These are phyloP conservation scores for Pycnomerus fuliginosus DNA, from an alignment of 2,888 invertebrate genomes.

Conservation along the genomic window DNA sequence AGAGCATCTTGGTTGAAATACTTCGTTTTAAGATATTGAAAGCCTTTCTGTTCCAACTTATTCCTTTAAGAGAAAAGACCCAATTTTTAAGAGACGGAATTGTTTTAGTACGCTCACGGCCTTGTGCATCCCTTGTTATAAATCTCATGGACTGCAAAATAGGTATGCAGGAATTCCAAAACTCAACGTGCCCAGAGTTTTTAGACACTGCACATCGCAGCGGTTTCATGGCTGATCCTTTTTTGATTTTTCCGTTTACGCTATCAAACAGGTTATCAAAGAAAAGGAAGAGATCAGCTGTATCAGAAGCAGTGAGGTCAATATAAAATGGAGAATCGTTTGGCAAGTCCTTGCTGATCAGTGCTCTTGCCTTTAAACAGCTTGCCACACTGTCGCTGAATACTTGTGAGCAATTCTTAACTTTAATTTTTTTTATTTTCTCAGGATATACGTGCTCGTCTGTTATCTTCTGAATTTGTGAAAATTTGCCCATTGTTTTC, in stretches of 20 bases:
- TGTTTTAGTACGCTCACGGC: too few species aligned
- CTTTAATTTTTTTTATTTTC: conserved; percentile 20
- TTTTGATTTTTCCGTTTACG: conserved; percentile 12
- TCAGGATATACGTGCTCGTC: conserved; percentile 21
- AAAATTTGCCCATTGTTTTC: conserved; percentile 12
- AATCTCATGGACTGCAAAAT: conserved; percentile 17
- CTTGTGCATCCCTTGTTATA: neutral
- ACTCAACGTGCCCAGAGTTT: conserved; percentile 12
- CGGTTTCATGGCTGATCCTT: neutral
- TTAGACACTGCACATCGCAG: conserved; percentile 7
- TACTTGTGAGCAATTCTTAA: conserved; percentile 22
- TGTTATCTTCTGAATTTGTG: conserved; percentile 15
- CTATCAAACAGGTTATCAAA: conserved; percentile 20
- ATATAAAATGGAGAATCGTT: conserved; percentile 11
- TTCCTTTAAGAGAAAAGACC: conserved; percentile 4
- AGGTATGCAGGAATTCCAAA: conserved; percentile 12
- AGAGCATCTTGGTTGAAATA: too few species aligned
- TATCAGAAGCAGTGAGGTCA: conserved; percentile 10
- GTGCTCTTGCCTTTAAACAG: conserved; percentile 8
- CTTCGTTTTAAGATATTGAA: too few species aligned
- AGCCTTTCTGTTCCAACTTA: conserved; percentile 6
- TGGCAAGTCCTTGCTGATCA: conserved; percentile 9
- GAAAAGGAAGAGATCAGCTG: conserved; percentile 15
- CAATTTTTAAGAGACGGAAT: too few species aligned
- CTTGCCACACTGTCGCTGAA: conserved; percentile 17